Base-by-base conservation (phyloP, 2,888 invertebrate genomes). In the Aspidiotus rigidus region DNA sequence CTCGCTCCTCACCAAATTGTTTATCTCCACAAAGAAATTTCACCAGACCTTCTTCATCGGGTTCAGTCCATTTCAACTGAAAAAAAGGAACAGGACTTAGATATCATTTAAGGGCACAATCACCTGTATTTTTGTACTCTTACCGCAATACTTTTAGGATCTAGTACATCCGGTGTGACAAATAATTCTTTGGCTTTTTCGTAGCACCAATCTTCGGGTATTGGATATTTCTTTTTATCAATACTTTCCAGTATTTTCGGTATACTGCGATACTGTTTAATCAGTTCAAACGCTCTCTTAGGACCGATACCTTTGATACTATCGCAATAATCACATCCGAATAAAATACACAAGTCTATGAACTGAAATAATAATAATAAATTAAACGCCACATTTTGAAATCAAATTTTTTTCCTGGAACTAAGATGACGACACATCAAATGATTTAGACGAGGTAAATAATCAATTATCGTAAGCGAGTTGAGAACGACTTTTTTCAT, bases 301-400 rank as follows among this genome's bases (percentile, higher is more conserved):
- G 97, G 98, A 0, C 99, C 99, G 64, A 94, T 83, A 11, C 93
- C 93, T 74, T 86, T 84, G 75, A 99, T 98, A 16, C 90, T 90
- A 62, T 93, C 92, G 75, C 97, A 98, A 79, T 99, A 99, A 81
- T 99, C 99, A 77, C 99, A 99, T n/a, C 99, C 99, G 60, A 99
- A 83, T 59, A 99, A 83, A 73, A 99, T 99, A 78, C 99, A 99
- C 17, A 99, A 81, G 81, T 99, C 99, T 72, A 98, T 92, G 78
- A 99, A 99, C 90, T 96, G 78, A 59, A 77, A 76, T 76, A 74
- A 72, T 72, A 49, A 69, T 66, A 40, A 40, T 7, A 5, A 42
- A 16, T 44, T 0, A 63, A 44, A 60, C 1, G 39, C 17, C 44
- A 28, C 5, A 28, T 5, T 39, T 57, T 16, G 59, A 59, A 39